These are phyloP conservation scores for Oxytorus armatus DNA, from an alignment of 2,888 invertebrate genomes.

Conservation along the genomic window DNA sequence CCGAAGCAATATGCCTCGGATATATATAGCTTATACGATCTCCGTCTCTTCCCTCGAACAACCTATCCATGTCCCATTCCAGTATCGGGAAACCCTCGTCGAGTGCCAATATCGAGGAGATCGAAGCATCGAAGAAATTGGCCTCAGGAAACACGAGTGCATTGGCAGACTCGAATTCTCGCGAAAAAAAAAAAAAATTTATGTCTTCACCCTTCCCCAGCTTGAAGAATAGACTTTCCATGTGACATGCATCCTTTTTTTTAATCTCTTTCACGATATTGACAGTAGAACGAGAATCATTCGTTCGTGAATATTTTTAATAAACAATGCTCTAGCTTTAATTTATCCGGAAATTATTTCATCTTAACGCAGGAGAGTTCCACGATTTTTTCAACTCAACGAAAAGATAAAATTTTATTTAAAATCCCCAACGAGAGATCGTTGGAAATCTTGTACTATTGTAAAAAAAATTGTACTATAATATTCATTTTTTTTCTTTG, in stretches of 20 bases:
- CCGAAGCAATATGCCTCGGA: conserved; percentile 46
- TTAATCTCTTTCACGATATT: too few relatives aligned
- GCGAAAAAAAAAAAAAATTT: conserved; percentile 9
- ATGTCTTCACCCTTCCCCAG: not conserved
- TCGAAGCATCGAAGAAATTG: conserved; percentile 7
- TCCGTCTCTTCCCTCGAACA: conserved; percentile 3
- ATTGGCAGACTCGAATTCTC: conserved; percentile 9
- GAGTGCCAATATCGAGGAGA: conserved; percentile 17
- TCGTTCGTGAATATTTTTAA: too few relatives aligned
- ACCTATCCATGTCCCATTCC: conserved; percentile 36
- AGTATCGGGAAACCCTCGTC: conserved; percentile 30
- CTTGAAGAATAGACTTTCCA: not conserved
- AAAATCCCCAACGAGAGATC: too few relatives aligned
- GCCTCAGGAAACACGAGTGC: not conserved
- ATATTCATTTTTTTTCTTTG: too few relatives aligned
- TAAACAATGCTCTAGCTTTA: too few relatives aligned
- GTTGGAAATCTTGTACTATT: too few relatives aligned
- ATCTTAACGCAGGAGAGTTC: too few relatives aligned
- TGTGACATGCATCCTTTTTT: not conserved
- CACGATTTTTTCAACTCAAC: too few relatives aligned
- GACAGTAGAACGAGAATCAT: too few relatives aligned
- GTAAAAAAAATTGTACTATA: too few relatives aligned
- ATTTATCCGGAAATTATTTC: too few relatives aligned
- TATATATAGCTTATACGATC: conserved; percentile 12
- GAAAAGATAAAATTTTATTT: too few relatives aligned